These are phyloP conservation scores for Omphaloscelis lunosa DNA, from an alignment of 2,888 invertebrate species.

Conservation along the genomic window DNA sequence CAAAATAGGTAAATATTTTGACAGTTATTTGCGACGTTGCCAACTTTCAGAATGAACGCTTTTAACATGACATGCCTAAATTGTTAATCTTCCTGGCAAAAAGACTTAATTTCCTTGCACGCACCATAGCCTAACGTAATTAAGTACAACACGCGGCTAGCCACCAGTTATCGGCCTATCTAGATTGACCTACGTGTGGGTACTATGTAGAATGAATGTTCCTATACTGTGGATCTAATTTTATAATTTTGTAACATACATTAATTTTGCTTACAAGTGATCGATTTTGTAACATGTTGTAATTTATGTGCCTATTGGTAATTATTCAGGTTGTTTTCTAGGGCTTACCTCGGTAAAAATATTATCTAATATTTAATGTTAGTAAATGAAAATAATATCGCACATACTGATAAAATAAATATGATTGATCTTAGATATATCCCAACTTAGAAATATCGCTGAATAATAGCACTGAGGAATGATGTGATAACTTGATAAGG, in stretches of 20 bases:
- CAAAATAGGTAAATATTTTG: too few species aligned
- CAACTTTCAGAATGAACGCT: too few species aligned
- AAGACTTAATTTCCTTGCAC: conserved; percentile 51
- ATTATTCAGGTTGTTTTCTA: conserved; percentile 19
- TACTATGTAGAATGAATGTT: conserved; percentile 11
- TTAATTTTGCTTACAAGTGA: conserved; percentile 34
- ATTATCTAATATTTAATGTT: neutral
- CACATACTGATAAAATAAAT: neutral
- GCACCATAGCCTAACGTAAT: conserved; percentile 54
- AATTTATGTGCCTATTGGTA: conserved; percentile 1
- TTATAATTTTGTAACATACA: conserved; percentile 38
- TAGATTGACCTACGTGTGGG: conserved; percentile 53
- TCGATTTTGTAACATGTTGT: conserved; percentile 28
- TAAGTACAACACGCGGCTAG: conserved; percentile 51
- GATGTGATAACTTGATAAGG: neutral
- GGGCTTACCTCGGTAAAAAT: neutral
- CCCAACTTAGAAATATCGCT: neutral
- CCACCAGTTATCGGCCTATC: conserved; percentile 42
- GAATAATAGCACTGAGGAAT: neutral
- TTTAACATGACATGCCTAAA: conserved; percentile 32
- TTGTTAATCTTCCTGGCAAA: conserved; percentile 35
- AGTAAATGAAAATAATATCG: neutral
- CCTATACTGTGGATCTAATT: conserved; percentile 28
- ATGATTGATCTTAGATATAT: neutral
- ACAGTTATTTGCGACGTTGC: too few species aligned